Percentiles rank a stretch among this genome's conserved stretches.
Evolutionary conservation across 2,113 vertebrate species (phyloP).

Genomic region (Turdus rufiventris): DNA sequence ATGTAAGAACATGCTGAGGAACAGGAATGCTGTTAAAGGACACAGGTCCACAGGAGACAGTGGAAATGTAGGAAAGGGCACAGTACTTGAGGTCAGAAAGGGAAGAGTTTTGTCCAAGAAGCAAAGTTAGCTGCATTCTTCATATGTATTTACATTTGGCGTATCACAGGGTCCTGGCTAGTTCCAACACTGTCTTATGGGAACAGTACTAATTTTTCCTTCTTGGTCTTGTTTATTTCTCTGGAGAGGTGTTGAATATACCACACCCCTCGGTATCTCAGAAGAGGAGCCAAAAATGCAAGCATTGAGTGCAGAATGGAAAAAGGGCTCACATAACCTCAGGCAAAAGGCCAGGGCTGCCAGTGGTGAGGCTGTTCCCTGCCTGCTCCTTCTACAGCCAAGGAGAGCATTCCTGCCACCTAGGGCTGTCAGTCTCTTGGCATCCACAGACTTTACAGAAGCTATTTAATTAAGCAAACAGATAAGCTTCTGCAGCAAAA

Average conservation of each 20-base stretch:
- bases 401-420: not conserved
- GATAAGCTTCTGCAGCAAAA: conserved; percentile 19
- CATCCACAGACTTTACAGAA: not conserved
- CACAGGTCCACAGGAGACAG: not conserved
- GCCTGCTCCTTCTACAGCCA: not conserved
- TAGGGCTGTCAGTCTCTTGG: not conserved
- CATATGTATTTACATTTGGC: not conserved
- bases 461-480: conserved; percentile 36
- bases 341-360: not conserved
- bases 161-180: not conserved
- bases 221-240: not conserved
- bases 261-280: not conserved
- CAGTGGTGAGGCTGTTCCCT: not conserved
- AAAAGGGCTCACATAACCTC: not conserved
- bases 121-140: not conserved
- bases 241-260: not conserved
- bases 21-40: not conserved
- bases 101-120: not conserved
- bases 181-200: not conserved
- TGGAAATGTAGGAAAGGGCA: not conserved
- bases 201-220: not conserved
- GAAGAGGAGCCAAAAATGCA: not conserved
- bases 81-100: not conserved
- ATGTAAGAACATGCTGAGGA: not conserved
- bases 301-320: not conserved